Base-by-base conservation (phyloP, 2,797 vertebrate species). In the Pygocentrus nattereri region DNA sequence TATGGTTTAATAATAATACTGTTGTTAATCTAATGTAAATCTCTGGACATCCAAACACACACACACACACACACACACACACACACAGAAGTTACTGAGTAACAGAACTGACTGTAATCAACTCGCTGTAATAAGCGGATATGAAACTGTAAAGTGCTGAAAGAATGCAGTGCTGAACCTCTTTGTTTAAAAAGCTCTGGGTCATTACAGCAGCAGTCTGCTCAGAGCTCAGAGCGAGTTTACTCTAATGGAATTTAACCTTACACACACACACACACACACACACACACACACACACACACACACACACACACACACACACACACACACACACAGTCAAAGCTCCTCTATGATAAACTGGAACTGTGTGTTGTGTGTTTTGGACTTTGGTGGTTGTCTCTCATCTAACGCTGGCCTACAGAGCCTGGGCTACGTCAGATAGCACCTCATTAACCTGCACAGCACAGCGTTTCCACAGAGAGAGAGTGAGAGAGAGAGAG, bases 311-410 rank as follows among this genome's bases (percentile, higher is more conserved):
- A 69, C 1, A n/a, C 41, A 52, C 25, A 27, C 34, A 68, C 54
- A 70, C 77, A 79, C 91, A 88, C 87, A 90, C 50, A 91, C 11
- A 13, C 13, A 58, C 12, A 31, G 68, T 49, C 44, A 41, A 12
- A 68, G n/a, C 18, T 54, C 52, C 18, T 31, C 25, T 30, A 47
- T 72, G 41, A 47, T 49, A 18, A 70, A 50, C 38, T 21, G 15
- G 3, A 50, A 3, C n/a, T 70, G 41, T 49, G 44, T 70, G 23
- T 64, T 70, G 52, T 54, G 52, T 21, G 52, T 54, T 54, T 47
- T 70, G 44, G 68, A 27, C 5, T 25, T 8, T 68, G 19, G 19
- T 2, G 41, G 68, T 70, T 6, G n/a, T 27, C 4, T 64, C 44
- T 68, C 25, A 38, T 34, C 64, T 41, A 21, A 65, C 34, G 15